phyloP scores from a whole-genome alignment of 2,888 invertebrate species.

The Arrhopalites spinosus region DNA sequence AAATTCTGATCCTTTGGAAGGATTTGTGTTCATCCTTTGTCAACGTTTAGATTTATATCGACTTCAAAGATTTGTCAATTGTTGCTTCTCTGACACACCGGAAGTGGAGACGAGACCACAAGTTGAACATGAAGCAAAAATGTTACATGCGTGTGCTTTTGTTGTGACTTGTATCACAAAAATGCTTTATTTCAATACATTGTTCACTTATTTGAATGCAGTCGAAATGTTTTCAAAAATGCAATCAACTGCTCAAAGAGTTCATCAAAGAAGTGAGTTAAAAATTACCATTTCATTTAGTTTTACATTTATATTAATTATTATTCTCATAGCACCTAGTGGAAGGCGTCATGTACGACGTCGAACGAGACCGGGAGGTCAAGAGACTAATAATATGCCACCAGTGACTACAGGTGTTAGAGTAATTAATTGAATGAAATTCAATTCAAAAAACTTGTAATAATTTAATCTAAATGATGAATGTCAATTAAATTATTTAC shows the following conservation, averaged over 20 bases:
- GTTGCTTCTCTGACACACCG: not conserved
- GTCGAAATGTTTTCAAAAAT: conserved; percentile 24
- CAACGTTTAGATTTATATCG: conserved; percentile 17
- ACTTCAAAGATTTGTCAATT: not conserved
- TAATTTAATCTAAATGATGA: too few relatives aligned
- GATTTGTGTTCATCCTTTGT: conserved; percentile 2
- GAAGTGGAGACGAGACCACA: not conserved
- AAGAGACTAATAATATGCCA: too few relatives aligned
- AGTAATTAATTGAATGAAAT: too few relatives aligned
- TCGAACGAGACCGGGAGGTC: too few relatives aligned
- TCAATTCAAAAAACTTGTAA: too few relatives aligned
- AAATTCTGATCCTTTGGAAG: conserved; percentile 10
- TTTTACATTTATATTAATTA: too few relatives aligned
- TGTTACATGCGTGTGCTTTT: conserved; percentile 7
- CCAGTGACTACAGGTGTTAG: too few relatives aligned
- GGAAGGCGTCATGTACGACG: too few relatives aligned
- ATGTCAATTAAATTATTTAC: too few relatives aligned
- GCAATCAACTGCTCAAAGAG: not conserved
- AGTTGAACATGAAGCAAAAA: not conserved
- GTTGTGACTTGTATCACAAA: conserved; percentile 8
- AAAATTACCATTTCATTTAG: not conserved
- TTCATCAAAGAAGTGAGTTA: not conserved
- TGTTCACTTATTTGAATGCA: conserved; percentile 27
- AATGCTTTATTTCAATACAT: conserved; percentile 32
- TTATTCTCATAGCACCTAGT: too few relatives aligned